Base-by-base conservation (phyloP, 2,888 invertebrate species). In the Drosophila gaucha region DNA sequence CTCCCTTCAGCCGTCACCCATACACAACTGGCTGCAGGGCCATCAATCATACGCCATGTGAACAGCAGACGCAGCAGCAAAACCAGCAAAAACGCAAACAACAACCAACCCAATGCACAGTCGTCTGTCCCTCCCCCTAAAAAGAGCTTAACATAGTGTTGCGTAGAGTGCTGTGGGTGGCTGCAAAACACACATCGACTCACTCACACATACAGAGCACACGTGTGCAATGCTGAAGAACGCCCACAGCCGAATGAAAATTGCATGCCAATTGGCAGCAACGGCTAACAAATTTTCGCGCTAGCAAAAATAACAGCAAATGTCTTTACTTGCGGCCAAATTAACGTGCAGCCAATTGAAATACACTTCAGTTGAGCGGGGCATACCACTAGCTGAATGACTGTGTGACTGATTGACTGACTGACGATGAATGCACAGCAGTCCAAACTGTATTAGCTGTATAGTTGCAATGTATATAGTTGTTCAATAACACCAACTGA, bases 11-110 rank as follows among this genome's bases (percentile, higher is more conserved):
- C 30, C 6, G 9, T 2, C 22, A 38, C 16, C 14, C 20, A 39
- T 6, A 20, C 57, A 30, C 18, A 52, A 54, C 47, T 80, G 64
- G 62, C 73, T 83, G 64, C 78, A 84, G 78, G 78, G 76, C 76
- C 73, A 85, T 86, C 87, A 88, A 86, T 88, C 88, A 85, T 84
- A 86, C 84, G 87, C 78, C 87, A 78, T 84, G 72, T 78, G 72
- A 76, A 65, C 83, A 82, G 63, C 68, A 68, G 70, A 78, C 58
- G 63, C 64, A 67, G 54, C 50, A 47, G 64, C 63, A 56, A 33
- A 18, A 20, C 18, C 28, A 46, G 30, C 46, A 31, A 72, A 78
- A 55, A 57, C 26, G 52, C 44, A 59, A 60, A 41, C 50, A 55
- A 50, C 44, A 57, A 36, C 28, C 49, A 59, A 56, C 65, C 79